Evolutionary conservation across 1,140 invertebrate species (phyloP), one percentile per base, ranked within the genome.

Genomic region (Subanguina moxae): DNA sequence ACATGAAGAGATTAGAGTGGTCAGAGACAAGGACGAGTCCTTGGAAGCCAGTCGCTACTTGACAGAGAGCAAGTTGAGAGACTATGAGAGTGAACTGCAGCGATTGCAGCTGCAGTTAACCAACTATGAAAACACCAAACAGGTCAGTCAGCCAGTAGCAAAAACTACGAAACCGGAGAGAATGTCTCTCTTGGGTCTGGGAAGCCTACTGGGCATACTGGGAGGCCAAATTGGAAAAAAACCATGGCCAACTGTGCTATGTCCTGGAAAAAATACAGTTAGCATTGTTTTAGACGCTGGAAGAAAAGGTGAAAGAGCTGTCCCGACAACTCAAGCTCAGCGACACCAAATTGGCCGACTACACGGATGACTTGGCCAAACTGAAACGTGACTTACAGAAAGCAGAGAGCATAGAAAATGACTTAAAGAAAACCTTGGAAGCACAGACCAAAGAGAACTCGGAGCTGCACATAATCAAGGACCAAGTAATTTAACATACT

Each of bases 301-400:
- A 57, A 19, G 80, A 82, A 57, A 77, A 76, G 52, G 61, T 81
- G 19, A 82, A 82, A 64, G 80, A 82, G 58, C 56, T 82, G 45
- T 73, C 76, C 57, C 72, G 76, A 17, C 71, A 71, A 25, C 65
- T 82, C 25, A 73, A 73, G 25, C 59, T 80, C 42, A 82, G 72
- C 28, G 80, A 82, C 42, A 71, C 61, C 45, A 82, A 81, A 64
- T 57, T 64, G 32, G 52, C 65, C 30, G 81, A 82, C 59, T 71
- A 73, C 62, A 68, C 67, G 21, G 80, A 82, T 57, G 80, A 82
- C 32, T 63, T 67, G 17, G 73, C 72, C 15, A 76, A 71, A 46
- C 57, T 82, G 28, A 68, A 70, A 46, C 66, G 81, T 28, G 81
- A 82, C 27, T 67, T 82, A 23, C 45, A 65, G 38, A 81, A 76